Conservation (phyloP, 2,113 vertebrate genomes). For the Albula glossodonta region DNA sequence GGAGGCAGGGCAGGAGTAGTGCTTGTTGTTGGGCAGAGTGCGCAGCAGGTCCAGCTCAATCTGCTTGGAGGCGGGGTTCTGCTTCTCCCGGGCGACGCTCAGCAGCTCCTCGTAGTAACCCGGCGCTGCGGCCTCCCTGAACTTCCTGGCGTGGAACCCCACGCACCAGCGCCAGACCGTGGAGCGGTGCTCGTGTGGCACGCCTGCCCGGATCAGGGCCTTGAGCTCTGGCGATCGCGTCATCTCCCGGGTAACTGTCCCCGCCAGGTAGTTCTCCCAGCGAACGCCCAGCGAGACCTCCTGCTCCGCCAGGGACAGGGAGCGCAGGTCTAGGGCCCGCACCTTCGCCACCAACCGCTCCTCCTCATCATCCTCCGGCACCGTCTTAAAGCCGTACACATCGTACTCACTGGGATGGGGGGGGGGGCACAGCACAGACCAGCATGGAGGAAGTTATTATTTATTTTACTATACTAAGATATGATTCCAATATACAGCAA, state of each 20-base stretch:
- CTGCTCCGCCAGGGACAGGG: slow-evolving; percentile 83
- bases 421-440: too few relatives aligned
- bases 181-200: slow-evolving; percentile 88
- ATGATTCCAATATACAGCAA: too few relatives aligned
- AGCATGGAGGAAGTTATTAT: not conserved
- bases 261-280: slow-evolving; percentile 93
- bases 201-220: slow-evolving; percentile 80
- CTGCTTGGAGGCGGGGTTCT: slow-evolving; percentile 94
- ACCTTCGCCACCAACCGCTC: slow-evolving; percentile 89
- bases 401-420: slow-evolving; percentile 84
- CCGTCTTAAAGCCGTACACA: slow-evolving; percentile 87
- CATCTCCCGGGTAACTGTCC: slow-evolving; percentile 88
- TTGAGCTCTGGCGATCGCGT: slow-evolving; percentile 84
- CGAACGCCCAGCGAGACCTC: slow-evolving; percentile 92
- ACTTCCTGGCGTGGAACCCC: slow-evolving; percentile 81
- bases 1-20: slow-evolving; percentile 83
- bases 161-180: slow-evolving; percentile 93
- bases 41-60: slow-evolving; percentile 94
- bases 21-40: slow-evolving; percentile 94
- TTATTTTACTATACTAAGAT: too few relatives aligned
- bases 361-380: slow-evolving; percentile 91
- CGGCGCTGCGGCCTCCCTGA: slow-evolving; percentile 70
- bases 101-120: slow-evolving; percentile 87
- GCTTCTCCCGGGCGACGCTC: slow-evolving; percentile 81
- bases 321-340: slow-evolving; percentile 87